Percentiles rank a stretch among this genome's conserved stretches.
Evolutionary conservation across 1,140 invertebrate genomes (phyloP).

Genomic region (Rhynchophorus ferrugineus): DNA sequence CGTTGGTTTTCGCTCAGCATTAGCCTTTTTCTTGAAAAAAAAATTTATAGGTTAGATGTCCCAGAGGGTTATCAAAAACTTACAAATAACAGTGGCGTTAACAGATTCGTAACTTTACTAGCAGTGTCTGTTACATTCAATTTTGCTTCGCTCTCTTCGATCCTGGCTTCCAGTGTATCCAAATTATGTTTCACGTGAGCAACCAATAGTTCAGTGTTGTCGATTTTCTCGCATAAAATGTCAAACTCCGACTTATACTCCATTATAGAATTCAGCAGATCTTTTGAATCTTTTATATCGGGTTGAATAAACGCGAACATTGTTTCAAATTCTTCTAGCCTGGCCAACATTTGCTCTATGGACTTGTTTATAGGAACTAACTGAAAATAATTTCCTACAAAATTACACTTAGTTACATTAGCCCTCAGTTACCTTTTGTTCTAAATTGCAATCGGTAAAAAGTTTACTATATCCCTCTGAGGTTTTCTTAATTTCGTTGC

Average conservation of each 20-base stretch:
- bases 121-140: slow-evolving; percentile 30
- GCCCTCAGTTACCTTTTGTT: slow-evolving; percentile 24
- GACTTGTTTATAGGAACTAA: slow-evolving; percentile 34
- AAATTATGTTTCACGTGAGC: slow-evolving; percentile 34
- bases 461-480: slow-evolving; percentile 27
- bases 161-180: slow-evolving; percentile 33
- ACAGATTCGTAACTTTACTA: slow-evolving; percentile 31
- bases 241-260: slow-evolving; percentile 31
- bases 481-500: slow-evolving; percentile 17
- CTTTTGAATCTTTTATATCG: slow-evolving; percentile 33
- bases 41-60: slow-evolving; percentile 1
- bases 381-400: slow-evolving; percentile 27
- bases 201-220: slow-evolving; percentile 35
- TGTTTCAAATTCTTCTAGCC: slow-evolving; percentile 41
- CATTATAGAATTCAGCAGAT: slow-evolving; percentile 30
- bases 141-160: slow-evolving; percentile 35
- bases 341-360: slow-evolving; percentile 37
- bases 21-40: slow-evolving; percentile 11
- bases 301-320: slow-evolving; percentile 33
- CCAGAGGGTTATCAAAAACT: slow-evolving; percentile 16
- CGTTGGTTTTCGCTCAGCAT: no score
- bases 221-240: slow-evolving; percentile 33
- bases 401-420: slow-evolving; percentile 1
- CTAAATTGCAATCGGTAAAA: slow-evolving; percentile 19
- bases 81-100: slow-evolving; percentile 39